Evolutionary conservation across 2,888 invertebrate genomes (phyloP), one percentile per base, ranked within the genome.

Genomic region (Dermolepida albohirtum): DNA sequence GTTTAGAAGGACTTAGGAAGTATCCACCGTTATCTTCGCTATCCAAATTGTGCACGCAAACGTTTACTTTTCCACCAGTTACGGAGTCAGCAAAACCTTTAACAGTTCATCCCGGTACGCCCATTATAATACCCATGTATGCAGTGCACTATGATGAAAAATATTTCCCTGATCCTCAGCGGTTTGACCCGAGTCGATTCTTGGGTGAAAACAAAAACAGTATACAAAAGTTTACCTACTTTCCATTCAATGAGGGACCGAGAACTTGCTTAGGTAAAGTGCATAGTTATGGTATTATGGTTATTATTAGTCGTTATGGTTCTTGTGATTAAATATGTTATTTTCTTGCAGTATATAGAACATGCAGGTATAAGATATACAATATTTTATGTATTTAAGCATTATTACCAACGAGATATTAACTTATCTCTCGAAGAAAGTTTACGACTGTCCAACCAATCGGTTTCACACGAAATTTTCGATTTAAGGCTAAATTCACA

Each of bases 211-310:
- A 76, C 22, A 79, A 77, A 55, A 70, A 71, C 1, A 72, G 71
- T 11, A 67, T 77, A 5, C 71, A 71, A 10, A 76, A 76, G 47
- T 76, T 72, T 62, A 70, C 72, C 12, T 78, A 71, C 68, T 50
- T 77, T 68, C 75, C 76, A 0, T 75, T 78, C 41, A 76, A 76
- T 8, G 76, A 76, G 49, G 78, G 78, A 5, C 78, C 78, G 6
- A 69, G 77, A 47, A 69, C 70, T 52, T 78, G 77, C 65, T 50
- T 78, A 57, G 77, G 78, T 78, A 69, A 57, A 22, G 70, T 39
- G 8, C 12, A 10, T 27, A 7, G 34, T n/a, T n/a, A n/a, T n/a
- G n/a, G n/a, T n/a, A n/a, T n/a, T n/a, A n/a, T n/a, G n/a, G n/a
- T n/a, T n/a, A n/a, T n/a, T n/a, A n/a, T n/a, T n/a, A n/a, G n/a